Percentiles rank a stretch among this genome's conserved stretches.
These are phyloP conservation scores for Parelbella ahira DNA, from an alignment of 2,888 invertebrate genomes.

Conservation along the genomic window DNA sequence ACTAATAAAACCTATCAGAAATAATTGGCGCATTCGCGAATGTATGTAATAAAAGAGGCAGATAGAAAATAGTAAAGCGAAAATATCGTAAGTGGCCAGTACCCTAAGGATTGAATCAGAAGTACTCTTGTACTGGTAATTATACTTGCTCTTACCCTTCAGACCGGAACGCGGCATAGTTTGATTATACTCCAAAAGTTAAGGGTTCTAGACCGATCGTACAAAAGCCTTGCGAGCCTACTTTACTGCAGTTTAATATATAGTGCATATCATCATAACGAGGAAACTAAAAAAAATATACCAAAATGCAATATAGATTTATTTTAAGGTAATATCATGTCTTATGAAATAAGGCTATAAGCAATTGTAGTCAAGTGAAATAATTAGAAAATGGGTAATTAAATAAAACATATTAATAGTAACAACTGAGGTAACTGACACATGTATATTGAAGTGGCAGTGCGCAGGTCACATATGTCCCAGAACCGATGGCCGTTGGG, in stretches of 20 bases:
- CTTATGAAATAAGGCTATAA: too few relatives aligned
- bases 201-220: constrained; percentile 22
- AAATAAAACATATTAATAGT: too few relatives aligned
- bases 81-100: constrained; percentile 25
- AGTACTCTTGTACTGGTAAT: constrained; percentile 21
- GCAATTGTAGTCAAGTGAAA: too few relatives aligned
- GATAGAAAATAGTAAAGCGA: constrained; percentile 11
- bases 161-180: constrained; percentile 23
- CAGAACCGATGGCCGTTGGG: too few relatives aligned
- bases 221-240: constrained; percentile 20
- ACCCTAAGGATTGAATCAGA: constrained; percentile 21
- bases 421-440: too few relatives aligned
- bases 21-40: constrained; percentile 5
- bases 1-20: too few relatives aligned
- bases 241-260: constrained; percentile 18
- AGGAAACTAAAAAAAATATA: too few relatives aligned
- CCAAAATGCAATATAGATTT: too few relatives aligned
- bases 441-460: too few relatives aligned
- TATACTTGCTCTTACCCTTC: constrained; percentile 25
- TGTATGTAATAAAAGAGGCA: constrained; percentile 9
- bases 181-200: constrained; percentile 25
- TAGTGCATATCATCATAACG: constrained; percentile 10
- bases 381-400: too few relatives aligned
- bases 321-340: too few relatives aligned
- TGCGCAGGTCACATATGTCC: too few relatives aligned